phyloP scores from a whole-genome alignment of 2,888 invertebrate species.

The Phyto melanocephala region DNA sequence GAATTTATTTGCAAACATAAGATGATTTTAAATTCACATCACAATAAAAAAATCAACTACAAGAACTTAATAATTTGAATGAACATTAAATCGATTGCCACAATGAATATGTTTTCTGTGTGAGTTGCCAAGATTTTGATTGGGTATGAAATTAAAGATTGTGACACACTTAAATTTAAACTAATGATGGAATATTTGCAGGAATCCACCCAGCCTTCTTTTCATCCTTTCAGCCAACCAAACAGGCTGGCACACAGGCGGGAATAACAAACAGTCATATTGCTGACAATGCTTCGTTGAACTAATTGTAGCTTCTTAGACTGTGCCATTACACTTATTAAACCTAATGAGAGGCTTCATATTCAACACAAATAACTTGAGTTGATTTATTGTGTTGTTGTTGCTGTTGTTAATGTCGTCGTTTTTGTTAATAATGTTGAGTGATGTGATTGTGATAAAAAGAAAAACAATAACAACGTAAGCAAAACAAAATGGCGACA shows the following conservation, averaged over 20 bases:
- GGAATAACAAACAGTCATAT: slow-evolving; percentile 26
- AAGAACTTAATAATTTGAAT: too few species aligned
- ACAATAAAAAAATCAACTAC: too few species aligned
- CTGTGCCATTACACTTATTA: slow-evolving; percentile 54
- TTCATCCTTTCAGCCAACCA: not conserved
- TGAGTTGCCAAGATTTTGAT: too few species aligned
- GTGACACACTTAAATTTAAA: slow-evolving; percentile 9
- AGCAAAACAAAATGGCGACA: slow-evolving; percentile 53
- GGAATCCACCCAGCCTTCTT: slow-evolving; percentile 31
- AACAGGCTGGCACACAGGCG: not conserved
- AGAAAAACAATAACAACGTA: not conserved
- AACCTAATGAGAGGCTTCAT: slow-evolving; percentile 48
- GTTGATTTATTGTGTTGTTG: slow-evolving; percentile 37
- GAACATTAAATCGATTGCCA: too few species aligned
- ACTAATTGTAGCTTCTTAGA: slow-evolving; percentile 62
- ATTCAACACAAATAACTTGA: slow-evolving; percentile 53
- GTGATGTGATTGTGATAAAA: slow-evolving; percentile 29
- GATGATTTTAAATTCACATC: too few species aligned
- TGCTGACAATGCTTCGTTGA: slow-evolving; percentile 60
- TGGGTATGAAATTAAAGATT: too few species aligned
- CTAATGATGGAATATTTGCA: slow-evolving; percentile 36
- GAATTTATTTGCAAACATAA: too few species aligned
- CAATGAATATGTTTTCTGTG: too few species aligned
- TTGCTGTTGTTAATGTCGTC: slow-evolving; percentile 13
- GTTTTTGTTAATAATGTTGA: slow-evolving; percentile 36